These are phyloP conservation scores for Ecliptopera silaceata DNA, from an alignment of 2,888 invertebrate species.

Conservation along the genomic window DNA sequence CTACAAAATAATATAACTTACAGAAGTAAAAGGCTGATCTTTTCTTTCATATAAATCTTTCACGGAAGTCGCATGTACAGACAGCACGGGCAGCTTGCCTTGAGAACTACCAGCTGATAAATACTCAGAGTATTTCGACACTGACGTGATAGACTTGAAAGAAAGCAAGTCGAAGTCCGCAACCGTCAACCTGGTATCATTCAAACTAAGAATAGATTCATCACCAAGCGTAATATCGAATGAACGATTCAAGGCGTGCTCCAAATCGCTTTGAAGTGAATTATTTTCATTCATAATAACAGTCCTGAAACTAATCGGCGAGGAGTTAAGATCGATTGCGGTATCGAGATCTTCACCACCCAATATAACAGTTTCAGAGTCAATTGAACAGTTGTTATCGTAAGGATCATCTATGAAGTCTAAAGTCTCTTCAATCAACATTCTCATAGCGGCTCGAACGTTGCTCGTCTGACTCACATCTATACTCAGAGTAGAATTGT, in stretches of 20 bases:
- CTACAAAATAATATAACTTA: slow-evolving; percentile 29
- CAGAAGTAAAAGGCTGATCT: slow-evolving; percentile 47
- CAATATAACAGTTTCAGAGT: slow-evolving; percentile 46
- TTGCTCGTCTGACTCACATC: slow-evolving; percentile 35
- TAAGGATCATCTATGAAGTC: slow-evolving; percentile 43
- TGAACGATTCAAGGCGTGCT: slow-evolving; percentile 46
- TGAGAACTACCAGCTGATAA: slow-evolving; percentile 48
- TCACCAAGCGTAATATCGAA: slow-evolving; percentile 43
- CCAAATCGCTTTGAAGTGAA: slow-evolving; percentile 42
- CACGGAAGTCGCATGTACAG: slow-evolving; percentile 44
- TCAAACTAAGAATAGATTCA: slow-evolving; percentile 43
- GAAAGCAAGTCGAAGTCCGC: slow-evolving; percentile 60
- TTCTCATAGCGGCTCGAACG: slow-evolving; percentile 43
- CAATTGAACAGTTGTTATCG: slow-evolving; percentile 35
- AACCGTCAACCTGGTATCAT: slow-evolving; percentile 38
- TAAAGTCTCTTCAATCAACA: slow-evolving; percentile 57
- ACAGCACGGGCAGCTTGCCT: slow-evolving; percentile 17
- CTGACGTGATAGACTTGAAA: slow-evolving; percentile 57
- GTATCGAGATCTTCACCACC: slow-evolving; percentile 36
- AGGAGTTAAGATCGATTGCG: slow-evolving; percentile 34
- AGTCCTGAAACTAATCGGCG: slow-evolving; percentile 48
- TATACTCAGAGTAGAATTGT: slow-evolving; percentile 29
- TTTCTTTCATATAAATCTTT: slow-evolving; percentile 66
- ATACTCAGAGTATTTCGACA: slow-evolving; percentile 60
- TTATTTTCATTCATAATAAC: slow-evolving; percentile 43